Evolutionary conservation across 2,888 invertebrate species (phyloP), one percentile per base, ranked within the genome.

Genomic region (Agrochola litura): DNA sequence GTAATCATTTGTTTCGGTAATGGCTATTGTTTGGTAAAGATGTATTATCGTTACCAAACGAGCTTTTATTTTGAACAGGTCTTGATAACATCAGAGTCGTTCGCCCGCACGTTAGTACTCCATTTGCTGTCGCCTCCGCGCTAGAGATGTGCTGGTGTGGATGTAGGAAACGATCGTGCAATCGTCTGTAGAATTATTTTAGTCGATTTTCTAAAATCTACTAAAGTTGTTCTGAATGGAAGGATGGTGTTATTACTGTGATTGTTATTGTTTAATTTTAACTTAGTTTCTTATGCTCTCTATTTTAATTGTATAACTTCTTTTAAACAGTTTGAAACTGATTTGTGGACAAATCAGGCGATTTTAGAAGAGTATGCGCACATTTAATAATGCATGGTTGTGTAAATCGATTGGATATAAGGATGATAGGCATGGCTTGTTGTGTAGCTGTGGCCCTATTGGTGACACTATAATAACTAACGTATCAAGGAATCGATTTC

Each of bases 121-220:
- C 61, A 72, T 69, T 83, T 54, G 46, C 64, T 60, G 61, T 61
- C 54, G 12, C 22, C 52, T 61, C 43, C 25, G 46, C 46, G n/a
- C 16, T 56, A 71, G 60, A 66, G 71, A 65, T 58, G 61, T 74
- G 69, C 30, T 46, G 84, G 69, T 81, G 83, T 84, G 83, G 84
- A 83, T 83, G 84, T 84, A 83, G 83, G 81, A 83, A 69, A 69
- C 41, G 37, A 46, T 68, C 10, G 69, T 71, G 56, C n/a, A 61
- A 12, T 67, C 37, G 60, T 73, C 61, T 52, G 52, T 63, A 22
- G 60, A 77, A 72, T 52, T 22, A 49, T 25, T 79, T 83, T 76
- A 76, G 84, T 67, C 68, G 76, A 80, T 74, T 76, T 14, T 61
- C 3, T 41, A 75, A 68, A 69, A 37, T 80, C 71, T 61, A 69